A percentile compares a stretch with the other conserved stretches of the same genome.
These are phyloP conservation scores for Atherinomorus stipes DNA, from an alignment of 2,113 vertebrate species.

Conservation along the genomic window DNA sequence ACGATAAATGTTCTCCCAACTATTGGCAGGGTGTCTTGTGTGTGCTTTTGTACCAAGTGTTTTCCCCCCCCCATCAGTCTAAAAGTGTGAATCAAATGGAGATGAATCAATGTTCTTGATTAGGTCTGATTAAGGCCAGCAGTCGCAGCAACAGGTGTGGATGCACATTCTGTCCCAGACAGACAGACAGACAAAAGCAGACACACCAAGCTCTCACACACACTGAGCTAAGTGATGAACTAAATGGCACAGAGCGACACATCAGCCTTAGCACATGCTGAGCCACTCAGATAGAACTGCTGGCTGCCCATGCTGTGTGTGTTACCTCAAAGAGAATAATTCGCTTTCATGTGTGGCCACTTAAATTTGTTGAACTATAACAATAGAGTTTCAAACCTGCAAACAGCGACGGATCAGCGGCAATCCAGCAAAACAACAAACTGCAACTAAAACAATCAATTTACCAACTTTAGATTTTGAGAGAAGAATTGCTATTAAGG, in stretches of 20 bases:
- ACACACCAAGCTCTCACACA: slow-evolving; percentile 40
- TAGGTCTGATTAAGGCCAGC: slow-evolving; percentile 70
- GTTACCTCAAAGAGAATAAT: slow-evolving; percentile 74
- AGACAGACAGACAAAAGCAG: slow-evolving; percentile 27
- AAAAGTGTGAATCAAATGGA: slow-evolving; percentile 73
- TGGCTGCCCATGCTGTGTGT: slow-evolving; percentile 49
- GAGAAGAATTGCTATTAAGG: too few species aligned
- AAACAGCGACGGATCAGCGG: slow-evolving; percentile 10
- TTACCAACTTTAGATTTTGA: neutral
- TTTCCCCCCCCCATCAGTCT: neutral
- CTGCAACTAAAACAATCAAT: neutral
- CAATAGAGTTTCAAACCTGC: slow-evolving; percentile 37
- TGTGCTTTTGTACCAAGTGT: slow-evolving; percentile 10
- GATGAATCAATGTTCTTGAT: slow-evolving; percentile 80
- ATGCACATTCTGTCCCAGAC: slow-evolving; percentile 73
- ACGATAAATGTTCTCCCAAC: slow-evolving; percentile 9
- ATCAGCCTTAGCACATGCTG: slow-evolving; percentile 46
- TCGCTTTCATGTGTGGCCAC: slow-evolving; percentile 69
- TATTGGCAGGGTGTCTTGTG: neutral
- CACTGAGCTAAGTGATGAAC: slow-evolving; percentile 48
- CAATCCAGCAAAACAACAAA: neutral
- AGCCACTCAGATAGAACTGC: slow-evolving; percentile 49
- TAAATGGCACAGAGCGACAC: slow-evolving; percentile 67
- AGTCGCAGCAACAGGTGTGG: slow-evolving; percentile 66
- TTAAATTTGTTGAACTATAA: slow-evolving; percentile 30